Conservation (phyloP, 1,140 invertebrate genomes). For the Camponotus pennsylvanicus region DNA sequence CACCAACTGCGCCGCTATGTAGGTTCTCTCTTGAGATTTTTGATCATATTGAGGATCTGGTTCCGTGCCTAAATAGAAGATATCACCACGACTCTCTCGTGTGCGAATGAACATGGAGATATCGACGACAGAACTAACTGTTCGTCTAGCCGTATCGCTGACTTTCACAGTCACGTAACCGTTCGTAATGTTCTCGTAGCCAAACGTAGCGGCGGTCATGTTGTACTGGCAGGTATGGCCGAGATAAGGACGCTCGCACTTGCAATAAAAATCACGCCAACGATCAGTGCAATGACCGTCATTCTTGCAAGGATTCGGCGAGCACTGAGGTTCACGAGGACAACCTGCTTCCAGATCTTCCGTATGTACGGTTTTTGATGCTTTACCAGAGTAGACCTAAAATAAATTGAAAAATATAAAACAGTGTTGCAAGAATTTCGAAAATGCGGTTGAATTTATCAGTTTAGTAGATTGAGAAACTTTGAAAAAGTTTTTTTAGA, state of each 20-base stretch:
- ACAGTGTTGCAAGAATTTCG: background rate
- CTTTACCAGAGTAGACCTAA: conserved; percentile 81
- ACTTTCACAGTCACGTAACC: conserved; percentile 91
- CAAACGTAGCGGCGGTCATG: conserved; percentile 96
- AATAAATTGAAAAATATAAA: conserved; percentile 25
- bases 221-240: conserved; percentile 95
- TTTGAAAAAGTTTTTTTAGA: background rate
- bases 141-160: conserved; percentile 88
- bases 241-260: conserved; percentile 94
- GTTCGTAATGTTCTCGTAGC: conserved; percentile 92
- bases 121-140: conserved; percentile 93
- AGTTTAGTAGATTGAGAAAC: background rate
- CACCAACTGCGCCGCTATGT: conserved; percentile 92
- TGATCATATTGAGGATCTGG: conserved; percentile 81
- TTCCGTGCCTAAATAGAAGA: conserved; percentile 95
- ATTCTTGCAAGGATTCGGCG: conserved; percentile 94
- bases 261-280: conserved; percentile 95
- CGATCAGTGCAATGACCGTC: conserved; percentile 95
- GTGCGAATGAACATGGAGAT: conserved; percentile 97
- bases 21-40: conserved; percentile 88
- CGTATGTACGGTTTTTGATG: conserved; percentile 81
- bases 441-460: background rate
- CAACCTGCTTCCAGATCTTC: conserved; percentile 91
- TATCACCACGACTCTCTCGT: conserved; percentile 92
- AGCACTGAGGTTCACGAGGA: conserved; percentile 92